phyloP scores from a whole-genome alignment of 2,113 vertebrate genomes.

The Catagonus wagneri region DNA sequence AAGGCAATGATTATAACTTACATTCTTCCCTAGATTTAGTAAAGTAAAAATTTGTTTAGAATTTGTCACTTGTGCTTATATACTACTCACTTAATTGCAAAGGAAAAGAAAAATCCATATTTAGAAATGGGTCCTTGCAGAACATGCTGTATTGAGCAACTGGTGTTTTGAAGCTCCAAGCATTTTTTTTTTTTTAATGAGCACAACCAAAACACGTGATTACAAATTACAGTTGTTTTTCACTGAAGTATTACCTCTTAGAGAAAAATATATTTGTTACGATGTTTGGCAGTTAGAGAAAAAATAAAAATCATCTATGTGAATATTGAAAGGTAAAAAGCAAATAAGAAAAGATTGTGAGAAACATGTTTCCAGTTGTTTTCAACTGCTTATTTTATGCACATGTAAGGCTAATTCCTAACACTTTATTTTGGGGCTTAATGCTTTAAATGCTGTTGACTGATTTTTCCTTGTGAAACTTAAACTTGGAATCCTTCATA shows the following conservation, averaged over 20 bases:
- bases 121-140: background rate
- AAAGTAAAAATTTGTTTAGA: constrained; percentile 58
- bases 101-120: constrained; percentile 34
- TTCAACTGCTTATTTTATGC: constrained; percentile 69
- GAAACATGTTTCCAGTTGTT: background rate
- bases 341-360: constrained; percentile 2
- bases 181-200: background rate
- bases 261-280: constrained; percentile 24
- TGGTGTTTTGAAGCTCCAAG: constrained; percentile 45
- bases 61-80: constrained; percentile 10
- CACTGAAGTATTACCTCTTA: background rate
- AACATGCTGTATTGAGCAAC: constrained; percentile 2
- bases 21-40: background rate
- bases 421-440: constrained; percentile 41
- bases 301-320: constrained; percentile 28
- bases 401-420: constrained; percentile 61
- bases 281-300: background rate
- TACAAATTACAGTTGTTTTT: constrained; percentile 16
- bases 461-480: constrained; percentile 73
- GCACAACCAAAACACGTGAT: constrained; percentile 42
- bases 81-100: background rate
- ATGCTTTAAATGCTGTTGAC: background rate
- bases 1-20: background rate
- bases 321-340: constrained; percentile 10
- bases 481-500: constrained; percentile 71